Evolutionary conservation across 2,797 vertebrate genomes (phyloP).

Genomic region (Oceanodroma leucorhoa): DNA sequence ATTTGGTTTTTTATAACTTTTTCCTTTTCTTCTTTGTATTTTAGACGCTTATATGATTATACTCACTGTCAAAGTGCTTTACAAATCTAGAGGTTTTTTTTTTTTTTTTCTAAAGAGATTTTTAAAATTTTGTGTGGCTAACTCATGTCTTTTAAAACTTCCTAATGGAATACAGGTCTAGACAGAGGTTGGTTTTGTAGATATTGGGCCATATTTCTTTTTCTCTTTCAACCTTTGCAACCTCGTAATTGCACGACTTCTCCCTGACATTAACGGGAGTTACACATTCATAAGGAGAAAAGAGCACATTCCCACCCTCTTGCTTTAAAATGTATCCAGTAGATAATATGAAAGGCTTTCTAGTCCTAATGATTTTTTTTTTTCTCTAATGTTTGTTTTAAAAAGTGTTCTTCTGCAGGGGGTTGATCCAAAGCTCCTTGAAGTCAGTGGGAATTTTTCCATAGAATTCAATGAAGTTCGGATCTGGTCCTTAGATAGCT

Average conservation of each 20-base stretch:
- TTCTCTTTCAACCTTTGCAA: neutral
- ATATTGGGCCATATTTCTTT: neutral
- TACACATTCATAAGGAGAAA: constrained; percentile 15
- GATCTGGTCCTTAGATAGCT: constrained; percentile 54
- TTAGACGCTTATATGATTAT: neutral
- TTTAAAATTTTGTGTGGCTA: neutral
- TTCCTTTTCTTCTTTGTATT: neutral
- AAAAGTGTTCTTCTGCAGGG: constrained; percentile 49
- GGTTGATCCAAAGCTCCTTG: constrained; percentile 52
- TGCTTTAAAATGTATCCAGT: constrained; percentile 43
- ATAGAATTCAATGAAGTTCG: constrained; percentile 60
- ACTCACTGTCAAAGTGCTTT: neutral
- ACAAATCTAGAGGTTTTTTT: neutral
- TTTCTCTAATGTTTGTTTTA: constrained; percentile 45
- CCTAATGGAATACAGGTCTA: neutral
- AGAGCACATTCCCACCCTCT: constrained; percentile 48
- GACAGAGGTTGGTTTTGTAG: neutral
- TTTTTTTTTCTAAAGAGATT: neutral
- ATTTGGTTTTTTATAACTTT: neutral
- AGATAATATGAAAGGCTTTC: constrained; percentile 59
- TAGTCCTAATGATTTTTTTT: constrained; percentile 19
- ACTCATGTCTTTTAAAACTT: neutral
- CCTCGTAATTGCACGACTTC: neutral
- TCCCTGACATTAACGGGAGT: neutral
- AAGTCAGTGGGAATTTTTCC: constrained; percentile 66